These are phyloP conservation scores for Drosophila gunungcola DNA, from an alignment of 1,140 invertebrate genomes.

Conservation along the genomic window DNA sequence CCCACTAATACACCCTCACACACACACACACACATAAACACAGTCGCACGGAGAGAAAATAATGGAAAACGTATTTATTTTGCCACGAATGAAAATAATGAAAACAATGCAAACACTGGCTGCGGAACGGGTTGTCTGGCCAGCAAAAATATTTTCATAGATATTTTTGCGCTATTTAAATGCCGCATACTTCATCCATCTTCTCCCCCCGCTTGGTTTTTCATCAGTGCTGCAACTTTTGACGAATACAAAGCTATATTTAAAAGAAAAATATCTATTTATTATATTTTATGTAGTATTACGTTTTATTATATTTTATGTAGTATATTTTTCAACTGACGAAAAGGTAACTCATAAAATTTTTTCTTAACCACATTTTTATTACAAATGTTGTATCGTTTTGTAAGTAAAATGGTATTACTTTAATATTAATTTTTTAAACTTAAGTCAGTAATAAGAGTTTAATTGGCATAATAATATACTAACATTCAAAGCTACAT, in stretches of 20 bases:
- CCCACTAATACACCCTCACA: too few species aligned
- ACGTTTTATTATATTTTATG: too few species aligned
- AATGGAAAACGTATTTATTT: constrained; percentile 57
- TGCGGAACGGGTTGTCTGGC: constrained; percentile 25
- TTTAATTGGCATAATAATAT: neutral
- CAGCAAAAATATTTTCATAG: constrained; percentile 53
- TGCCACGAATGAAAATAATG: constrained; percentile 35
- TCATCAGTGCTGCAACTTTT: constrained; percentile 6
- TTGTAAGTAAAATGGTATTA: too few species aligned
- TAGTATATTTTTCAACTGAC: too few species aligned
- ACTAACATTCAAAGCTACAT: too few species aligned
- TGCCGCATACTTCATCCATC: constrained; percentile 37
- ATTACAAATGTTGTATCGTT: too few species aligned
- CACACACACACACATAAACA: constrained; percentile 1
- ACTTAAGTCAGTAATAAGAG: too few species aligned
- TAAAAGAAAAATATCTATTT: too few species aligned
- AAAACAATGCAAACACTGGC: constrained; percentile 39
- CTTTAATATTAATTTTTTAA: too few species aligned
- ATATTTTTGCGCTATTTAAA: constrained; percentile 59
- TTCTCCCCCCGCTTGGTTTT: neutral
- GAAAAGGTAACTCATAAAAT: too few species aligned
- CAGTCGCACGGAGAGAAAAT: constrained; percentile 21
- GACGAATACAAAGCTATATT: neutral
- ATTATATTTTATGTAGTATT: too few species aligned
- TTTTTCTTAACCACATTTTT: too few species aligned